Evolutionary conservation across 2,888 invertebrate species (phyloP), one percentile per base, ranked within the genome.

Genomic region (Lathronympha strigana): DNA sequence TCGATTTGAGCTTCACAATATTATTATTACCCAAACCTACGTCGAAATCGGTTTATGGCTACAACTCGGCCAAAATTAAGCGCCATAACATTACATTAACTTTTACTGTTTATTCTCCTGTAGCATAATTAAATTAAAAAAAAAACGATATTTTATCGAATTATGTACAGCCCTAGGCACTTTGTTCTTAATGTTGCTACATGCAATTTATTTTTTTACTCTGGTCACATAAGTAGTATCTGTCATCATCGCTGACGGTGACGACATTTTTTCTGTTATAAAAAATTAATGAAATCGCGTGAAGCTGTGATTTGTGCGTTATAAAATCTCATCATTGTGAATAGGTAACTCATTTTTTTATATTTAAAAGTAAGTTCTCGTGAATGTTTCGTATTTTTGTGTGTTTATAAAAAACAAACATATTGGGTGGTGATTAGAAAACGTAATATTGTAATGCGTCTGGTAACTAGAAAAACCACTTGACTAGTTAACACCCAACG

Each of bases 381-480:
- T 28, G 15, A 38, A 28, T 21, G 31, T 4, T 4, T 43, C 31
- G n/a, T 45, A 31, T 45, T 19, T 47, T 33, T 17, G 50, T 36
- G 25, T 17, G 0, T 25, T 51, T 36, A n/a, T 60, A 5, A 28
- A 4, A 17, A 15, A 8, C 15, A 19, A 60, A 31, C 23, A 4
- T 63, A 50, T 60, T 54, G 66, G 54, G 47, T 36, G 31, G 21
- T 40, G 36, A 60, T 61, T 61, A 61, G 47, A 40, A 31, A 54
- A 47, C 53, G 47, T 31, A 45, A 66, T 51, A 40, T 51, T 33
- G 33, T 45, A 13, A 25, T 40, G 21, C 31, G 25, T 43, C 51
- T 60, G 36, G 31, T 28, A 66, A 66, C 66, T 66, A 61, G 66
- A 66, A 66, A 61, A 66, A 66, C 66, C 66, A 66, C 66, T 66